A percentile compares a stretch with the other conserved stretches of the same genome.
Conservation (phyloP, 2,113 vertebrate species). For the Phalacrocorax aristotelis region DNA sequence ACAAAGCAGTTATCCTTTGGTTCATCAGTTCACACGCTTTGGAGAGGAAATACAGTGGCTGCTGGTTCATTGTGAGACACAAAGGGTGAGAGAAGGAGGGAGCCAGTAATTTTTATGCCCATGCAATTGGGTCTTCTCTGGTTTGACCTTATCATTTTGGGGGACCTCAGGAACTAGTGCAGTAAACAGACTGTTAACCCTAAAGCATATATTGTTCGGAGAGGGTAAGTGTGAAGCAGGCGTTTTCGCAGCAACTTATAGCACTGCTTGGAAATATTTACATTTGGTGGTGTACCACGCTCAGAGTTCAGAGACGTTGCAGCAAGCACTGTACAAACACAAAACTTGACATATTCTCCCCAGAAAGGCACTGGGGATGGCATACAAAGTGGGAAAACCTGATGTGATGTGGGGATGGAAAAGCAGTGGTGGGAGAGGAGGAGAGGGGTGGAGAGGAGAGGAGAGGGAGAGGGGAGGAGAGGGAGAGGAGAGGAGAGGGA, state of each 20-base stretch:
- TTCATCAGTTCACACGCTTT: accelerated
- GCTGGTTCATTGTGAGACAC: accelerated
- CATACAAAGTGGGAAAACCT: too few species aligned
- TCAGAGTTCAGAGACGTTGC: background rate
- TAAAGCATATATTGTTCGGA: accelerated
- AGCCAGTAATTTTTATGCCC: accelerated
- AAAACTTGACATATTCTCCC: background rate
- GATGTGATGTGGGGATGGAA: too few species aligned
- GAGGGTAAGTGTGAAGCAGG: accelerated
- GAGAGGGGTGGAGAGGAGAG: too few species aligned
- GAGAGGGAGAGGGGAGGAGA: too few species aligned
- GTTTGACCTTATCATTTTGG: background rate
- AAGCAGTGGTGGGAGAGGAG: too few species aligned
- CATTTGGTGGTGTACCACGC: accelerated
- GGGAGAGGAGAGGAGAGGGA: too few species aligned
- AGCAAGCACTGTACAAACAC: background rate
- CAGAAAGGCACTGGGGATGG: too few species aligned
- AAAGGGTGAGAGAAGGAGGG: too few species aligned
- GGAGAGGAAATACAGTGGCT: accelerated
- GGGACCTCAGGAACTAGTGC: background rate
- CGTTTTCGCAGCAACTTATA: accelerated
- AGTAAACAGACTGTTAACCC: background rate
- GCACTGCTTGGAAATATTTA: accelerated
- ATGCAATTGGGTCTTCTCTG: accelerated
- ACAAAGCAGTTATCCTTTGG: background rate